Conservation (phyloP, 2,113 vertebrate genomes). For the Hoplias malabaricus region DNA sequence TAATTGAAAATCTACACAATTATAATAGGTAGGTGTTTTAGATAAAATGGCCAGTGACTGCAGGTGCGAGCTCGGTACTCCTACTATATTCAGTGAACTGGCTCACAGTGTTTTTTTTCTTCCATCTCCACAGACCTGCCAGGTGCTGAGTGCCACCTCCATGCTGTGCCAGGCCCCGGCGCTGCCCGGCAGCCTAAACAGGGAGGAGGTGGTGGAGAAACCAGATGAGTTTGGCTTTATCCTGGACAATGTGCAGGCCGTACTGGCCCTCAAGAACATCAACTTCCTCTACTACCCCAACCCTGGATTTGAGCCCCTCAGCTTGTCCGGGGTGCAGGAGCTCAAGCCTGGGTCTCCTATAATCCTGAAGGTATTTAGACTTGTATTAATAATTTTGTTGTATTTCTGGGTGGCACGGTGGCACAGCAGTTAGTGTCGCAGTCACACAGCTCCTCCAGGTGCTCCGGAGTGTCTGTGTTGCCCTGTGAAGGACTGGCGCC, state of each 20-base stretch:
- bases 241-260: constrained; percentile 88
- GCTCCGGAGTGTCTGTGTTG: too few relatives aligned
- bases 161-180: constrained; percentile 95
- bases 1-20: too few relatives aligned
- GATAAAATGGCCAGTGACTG: too few relatives aligned
- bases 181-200: constrained; percentile 76
- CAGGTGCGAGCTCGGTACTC: too few relatives aligned
- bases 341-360: constrained; percentile 96
- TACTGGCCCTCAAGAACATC: constrained; percentile 90
- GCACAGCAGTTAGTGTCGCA: too few relatives aligned
- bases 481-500: too few relatives aligned
- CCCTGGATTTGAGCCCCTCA: constrained; percentile 89
- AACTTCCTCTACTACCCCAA: constrained; percentile 96
- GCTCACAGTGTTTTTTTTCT: not conserved
- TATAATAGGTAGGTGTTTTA: too few relatives aligned
- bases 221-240: constrained; percentile 97
- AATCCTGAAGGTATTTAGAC: constrained; percentile 88
- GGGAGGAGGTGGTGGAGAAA: constrained; percentile 80
- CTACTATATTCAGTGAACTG: too few relatives aligned
- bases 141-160: constrained; percentile 84
- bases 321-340: constrained; percentile 87
- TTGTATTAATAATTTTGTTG: not conserved
- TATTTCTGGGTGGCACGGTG: too few relatives aligned
- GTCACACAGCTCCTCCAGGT: too few relatives aligned
- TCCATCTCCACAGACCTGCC: constrained; percentile 75